Base-by-base conservation (phyloP, 2,113 vertebrate species). In the Eurystomus gularis region DNA sequence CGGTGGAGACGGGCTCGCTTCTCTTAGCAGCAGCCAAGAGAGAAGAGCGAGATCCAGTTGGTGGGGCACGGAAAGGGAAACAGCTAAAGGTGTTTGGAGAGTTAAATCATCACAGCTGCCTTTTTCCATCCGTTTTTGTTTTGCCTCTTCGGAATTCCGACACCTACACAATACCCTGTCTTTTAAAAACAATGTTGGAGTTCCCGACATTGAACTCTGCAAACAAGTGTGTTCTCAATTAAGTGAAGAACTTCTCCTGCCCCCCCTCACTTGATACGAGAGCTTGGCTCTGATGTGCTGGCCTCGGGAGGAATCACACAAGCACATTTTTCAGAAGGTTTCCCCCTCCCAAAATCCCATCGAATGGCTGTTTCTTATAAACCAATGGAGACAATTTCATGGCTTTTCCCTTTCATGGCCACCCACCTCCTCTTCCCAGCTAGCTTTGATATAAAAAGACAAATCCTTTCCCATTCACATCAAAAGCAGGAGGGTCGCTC, bases 151-250 rank as follows among this genome's bases (percentile, higher is more conserved):
- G 90, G 96, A 95, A 96, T 97, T 95, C 96, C 88, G 35, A 96
- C 95, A 97, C 96, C 92, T 97, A 96, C 96, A 96, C 93, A 96
- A 85, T 70, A 68, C 85, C 82, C 82, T 21, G 88, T 33, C 90
- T 93, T 95, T 88, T 78, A 55, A 96, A 97, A 97, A 95, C 96
- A 95, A 88, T 60, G 90, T 93, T 86, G 90, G 88, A 96, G 92
- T 96, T 96, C 96, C 96, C n/a, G 86, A 95, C 94, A 83, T 64
- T 93, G 94, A 96, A 92, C 90, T 90, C 88, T 88, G 94, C 95
- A 96, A 95, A 96, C 92, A 94, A 97, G 96, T 90, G 92, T 96
- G 96, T 96, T 97, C 96, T 96, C 96, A 97, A 96, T 97, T 97
- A 97, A 93, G 90, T 17, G 90, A 83, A 93, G 95, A 93, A 96